Base-by-base conservation (phyloP, 2,113 vertebrate species). In the Collichthys lucidus region DNA sequence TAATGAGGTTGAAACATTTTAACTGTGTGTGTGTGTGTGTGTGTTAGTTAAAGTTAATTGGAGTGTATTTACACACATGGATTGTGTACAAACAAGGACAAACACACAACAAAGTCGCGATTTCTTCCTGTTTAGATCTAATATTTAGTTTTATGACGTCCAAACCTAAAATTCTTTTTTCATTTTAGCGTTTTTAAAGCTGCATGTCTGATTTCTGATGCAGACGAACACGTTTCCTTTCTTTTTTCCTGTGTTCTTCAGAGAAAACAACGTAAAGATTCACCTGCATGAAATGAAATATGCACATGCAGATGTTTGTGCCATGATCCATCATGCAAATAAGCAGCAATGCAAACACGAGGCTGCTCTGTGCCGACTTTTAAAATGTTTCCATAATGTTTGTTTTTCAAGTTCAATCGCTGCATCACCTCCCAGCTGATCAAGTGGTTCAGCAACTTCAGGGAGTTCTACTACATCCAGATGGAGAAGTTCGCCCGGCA, bases 371-470 rank as follows among this genome's bases (percentile, higher is more conserved):
- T 40, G 35, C 35, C 35, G 35, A 22, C 16, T 46, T 50, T 10
- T 24, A 2, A 67, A 16, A 14, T 5, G 10, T 61, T 22, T 35
- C 35, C 31, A 20, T 40, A 9, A 40, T 40, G 7, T 40, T 40
- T 40, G 35, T 40, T 40, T 40, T 40, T 40, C 35, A 40, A 99
- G 98, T 99, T 99, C 94, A 99, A 99, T 94, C 97, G 98, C 93
- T 99, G 98, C 96, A 99, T 99, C 95, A 99, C 98, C 92, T 99
- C 98, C 89, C 98, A 99, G 96, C 97, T 99, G 95, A 99, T 99
- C 96, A 99, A 99, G 95, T 99, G 98, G 98, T 99, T 99, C 95
- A 99, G 98, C 96, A 99, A 99, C 96, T 99, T 99, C 96, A 95
- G 98, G 60, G 98, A 99, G 95, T 99, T 99, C 96, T 99, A 99